phyloP scores from a whole-genome alignment of 2,113 vertebrate genomes.

The Elachura formosa region DNA sequence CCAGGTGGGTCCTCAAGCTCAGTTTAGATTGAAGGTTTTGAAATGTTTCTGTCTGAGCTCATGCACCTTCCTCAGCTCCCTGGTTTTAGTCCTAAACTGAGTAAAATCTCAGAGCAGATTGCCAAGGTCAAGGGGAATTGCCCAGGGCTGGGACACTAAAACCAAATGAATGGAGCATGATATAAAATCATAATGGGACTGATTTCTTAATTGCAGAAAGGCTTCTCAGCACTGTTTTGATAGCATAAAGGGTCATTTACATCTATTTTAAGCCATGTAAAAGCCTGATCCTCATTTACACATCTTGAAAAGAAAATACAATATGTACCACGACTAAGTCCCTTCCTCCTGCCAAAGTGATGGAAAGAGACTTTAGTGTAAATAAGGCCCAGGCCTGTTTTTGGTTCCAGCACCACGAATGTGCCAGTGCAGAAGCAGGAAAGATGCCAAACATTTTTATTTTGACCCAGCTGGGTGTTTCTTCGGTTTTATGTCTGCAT shows the following conservation, averaged over 20 bases:
- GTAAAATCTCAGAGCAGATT: background rate
- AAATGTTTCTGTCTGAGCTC: background rate
- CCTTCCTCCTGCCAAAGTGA: constrained; percentile 36
- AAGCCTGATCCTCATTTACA: constrained; percentile 34
- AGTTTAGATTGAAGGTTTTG: background rate
- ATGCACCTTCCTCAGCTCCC: background rate
- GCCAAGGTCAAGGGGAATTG: background rate
- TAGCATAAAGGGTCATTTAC: constrained; percentile 44
- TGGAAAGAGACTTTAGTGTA: constrained; percentile 39
- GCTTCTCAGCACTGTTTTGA: background rate
- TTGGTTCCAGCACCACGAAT: background rate
- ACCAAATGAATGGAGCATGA: background rate
- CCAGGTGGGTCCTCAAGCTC: background rate
- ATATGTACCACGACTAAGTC: background rate
- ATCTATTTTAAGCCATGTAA: constrained; percentile 18
- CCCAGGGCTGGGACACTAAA: background rate
- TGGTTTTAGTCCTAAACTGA: background rate
- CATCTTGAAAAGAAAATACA: constrained; percentile 42
- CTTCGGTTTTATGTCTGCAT: constrained; percentile 5
- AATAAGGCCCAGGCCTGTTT: constrained; percentile 24
- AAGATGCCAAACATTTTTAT: constrained; percentile 37
- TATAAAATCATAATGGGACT: background rate
- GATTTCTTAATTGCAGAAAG: constrained; percentile 1
- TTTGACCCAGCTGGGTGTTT: background rate
- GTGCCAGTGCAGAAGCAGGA: background rate